Evolutionary conservation across 2,888 invertebrate genomes (phyloP).

Genomic region (Callimorpha dominula): DNA sequence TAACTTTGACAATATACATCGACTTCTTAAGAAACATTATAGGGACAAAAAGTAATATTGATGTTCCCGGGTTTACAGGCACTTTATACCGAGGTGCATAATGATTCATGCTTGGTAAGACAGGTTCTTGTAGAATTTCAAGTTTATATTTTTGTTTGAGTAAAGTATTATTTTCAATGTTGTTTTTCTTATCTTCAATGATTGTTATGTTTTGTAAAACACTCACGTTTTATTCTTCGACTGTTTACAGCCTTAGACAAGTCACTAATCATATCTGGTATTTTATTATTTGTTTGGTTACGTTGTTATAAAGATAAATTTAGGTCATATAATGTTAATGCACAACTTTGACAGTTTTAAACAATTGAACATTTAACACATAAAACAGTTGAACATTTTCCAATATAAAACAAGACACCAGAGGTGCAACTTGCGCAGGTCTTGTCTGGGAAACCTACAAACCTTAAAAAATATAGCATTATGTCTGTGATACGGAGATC

Average conservation of each 20-base stretch:
- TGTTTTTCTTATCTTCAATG: not conserved
- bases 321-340: no score
- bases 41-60: not conserved
- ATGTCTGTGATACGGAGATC: no score
- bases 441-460: no score
- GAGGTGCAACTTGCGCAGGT: no score
- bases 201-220: not conserved
- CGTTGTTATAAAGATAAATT: no score
- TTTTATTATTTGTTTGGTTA: no score
- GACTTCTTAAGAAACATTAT: conserved; percentile 36
- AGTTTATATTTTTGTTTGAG: not conserved
- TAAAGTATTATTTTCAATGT: not conserved
- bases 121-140: not conserved
- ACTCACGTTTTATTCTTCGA: not conserved
- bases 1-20: conserved; percentile 63
- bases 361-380: no score
- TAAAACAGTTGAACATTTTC: no score
- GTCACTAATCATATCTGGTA: no score
- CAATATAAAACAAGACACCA: no score
- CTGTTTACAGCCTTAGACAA: not conserved
- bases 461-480: no score
- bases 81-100: not conserved
- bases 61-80: not conserved
- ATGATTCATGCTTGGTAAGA: not conserved
- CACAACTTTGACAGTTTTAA: no score